Percentiles rank a stretch among this genome's conserved stretches.
phyloP scores from a whole-genome alignment of 2,888 invertebrate species.

The Cepaea hortensis region DNA sequence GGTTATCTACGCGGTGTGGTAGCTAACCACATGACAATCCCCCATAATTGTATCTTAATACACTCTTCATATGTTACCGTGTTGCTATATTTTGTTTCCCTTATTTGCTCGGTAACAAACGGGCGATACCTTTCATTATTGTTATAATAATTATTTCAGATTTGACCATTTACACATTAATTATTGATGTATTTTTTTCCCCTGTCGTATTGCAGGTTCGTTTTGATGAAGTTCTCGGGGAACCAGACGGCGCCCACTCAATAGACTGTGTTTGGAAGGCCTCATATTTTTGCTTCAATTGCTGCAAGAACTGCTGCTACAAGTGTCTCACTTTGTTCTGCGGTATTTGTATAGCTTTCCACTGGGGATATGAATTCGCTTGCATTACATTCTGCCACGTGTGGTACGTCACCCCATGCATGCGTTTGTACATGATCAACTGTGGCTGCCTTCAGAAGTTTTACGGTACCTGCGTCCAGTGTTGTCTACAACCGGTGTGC shows the following conservation, averaged over 20 bases:
- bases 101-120: too few relatives aligned
- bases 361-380: conserved; percentile 76
- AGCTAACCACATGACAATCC: too few relatives aligned
- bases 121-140: too few relatives aligned
- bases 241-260: conserved; percentile 70
- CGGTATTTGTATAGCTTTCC: conserved; percentile 83
- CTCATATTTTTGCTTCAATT: conserved; percentile 81
- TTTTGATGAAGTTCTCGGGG: conserved; percentile 66
- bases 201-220: conserved; percentile 52
- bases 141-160: too few relatives aligned
- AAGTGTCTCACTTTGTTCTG: conserved; percentile 82
- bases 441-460: conserved; percentile 60
- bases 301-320: conserved; percentile 84
- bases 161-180: too few relatives aligned
- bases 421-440: conserved; percentile 82
- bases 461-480: conserved; percentile 79
- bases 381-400: conserved; percentile 82
- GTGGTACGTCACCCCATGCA: conserved; percentile 84
- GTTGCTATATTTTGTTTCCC: too few relatives aligned
- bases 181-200: conserved; percentile 5
- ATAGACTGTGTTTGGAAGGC: conserved; percentile 85
- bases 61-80: too few relatives aligned
- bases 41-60: too few relatives aligned
- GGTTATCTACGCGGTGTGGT: too few relatives aligned
- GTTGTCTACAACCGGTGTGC: conserved; percentile 62